Conservation (phyloP, 2,888 invertebrate genomes). For the Yponomeuta sedellus region DNA sequence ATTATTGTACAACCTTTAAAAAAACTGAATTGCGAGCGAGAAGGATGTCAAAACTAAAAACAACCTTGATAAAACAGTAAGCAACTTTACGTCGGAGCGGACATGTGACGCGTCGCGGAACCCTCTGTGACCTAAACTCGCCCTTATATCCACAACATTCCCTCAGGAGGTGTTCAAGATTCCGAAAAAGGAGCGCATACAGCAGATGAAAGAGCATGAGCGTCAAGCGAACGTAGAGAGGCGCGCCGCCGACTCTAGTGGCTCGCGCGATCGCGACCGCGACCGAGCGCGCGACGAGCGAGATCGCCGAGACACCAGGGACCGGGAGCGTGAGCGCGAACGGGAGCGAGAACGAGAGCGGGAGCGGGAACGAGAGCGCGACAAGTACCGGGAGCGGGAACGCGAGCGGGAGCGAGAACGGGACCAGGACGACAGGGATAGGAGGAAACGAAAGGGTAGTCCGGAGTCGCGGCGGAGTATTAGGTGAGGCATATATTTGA, state of each 20-base stretch:
- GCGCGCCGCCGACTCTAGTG: constrained; percentile 65
- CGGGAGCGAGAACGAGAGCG: constrained; percentile 38
- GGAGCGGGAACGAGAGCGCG: constrained; percentile 45
- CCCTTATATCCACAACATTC: not conserved
- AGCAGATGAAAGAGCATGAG: constrained; percentile 97
- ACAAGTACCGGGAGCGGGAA: constrained; percentile 34
- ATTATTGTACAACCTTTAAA: too few relatives aligned
- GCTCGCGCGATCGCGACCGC: constrained; percentile 52
- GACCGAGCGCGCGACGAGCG: constrained; percentile 34
- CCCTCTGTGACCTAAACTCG: not conserved
- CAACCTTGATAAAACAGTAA: too few relatives aligned
- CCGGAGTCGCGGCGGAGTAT: constrained; percentile 68
- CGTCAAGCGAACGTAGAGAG: constrained; percentile 85
- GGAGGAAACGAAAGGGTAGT: constrained; percentile 59
- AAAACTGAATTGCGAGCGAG: too few relatives aligned
- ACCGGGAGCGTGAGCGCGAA: constrained; percentile 31
- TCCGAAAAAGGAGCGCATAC: constrained; percentile 94
- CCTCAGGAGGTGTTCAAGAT: constrained; percentile 85
- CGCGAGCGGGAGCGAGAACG: constrained; percentile 36
- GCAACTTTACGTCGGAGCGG: too few relatives aligned
- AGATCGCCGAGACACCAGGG: constrained; percentile 1
- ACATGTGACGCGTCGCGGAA: too few relatives aligned
- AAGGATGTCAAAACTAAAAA: too few relatives aligned
- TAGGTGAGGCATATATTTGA: constrained; percentile 33
- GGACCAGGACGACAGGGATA: constrained; percentile 43